These are phyloP conservation scores for Eulemur rubriventer DNA, from an alignment of 2,797 vertebrate species.

Conservation along the genomic window DNA sequence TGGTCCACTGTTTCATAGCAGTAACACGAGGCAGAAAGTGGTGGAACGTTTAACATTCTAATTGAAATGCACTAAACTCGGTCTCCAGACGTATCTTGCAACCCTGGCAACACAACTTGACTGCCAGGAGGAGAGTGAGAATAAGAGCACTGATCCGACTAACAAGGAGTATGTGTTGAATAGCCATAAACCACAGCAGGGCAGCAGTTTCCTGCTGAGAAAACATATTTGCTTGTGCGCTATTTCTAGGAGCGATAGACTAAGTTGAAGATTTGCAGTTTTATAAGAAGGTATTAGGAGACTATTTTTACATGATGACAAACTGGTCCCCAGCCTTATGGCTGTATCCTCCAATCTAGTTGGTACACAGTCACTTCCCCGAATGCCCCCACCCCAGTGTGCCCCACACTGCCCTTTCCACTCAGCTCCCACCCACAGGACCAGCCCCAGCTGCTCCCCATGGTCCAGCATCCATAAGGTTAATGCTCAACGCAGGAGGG, in stretches of 20 bases:
- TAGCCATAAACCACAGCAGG: neutral
- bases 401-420: neutral
- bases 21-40: too few species aligned
- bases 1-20: accelerated
- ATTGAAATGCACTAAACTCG: accelerated
- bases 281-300: neutral
- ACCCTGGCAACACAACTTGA: neutral
- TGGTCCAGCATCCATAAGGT: neutral
- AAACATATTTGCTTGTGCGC: neutral
- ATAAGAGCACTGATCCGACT: neutral
- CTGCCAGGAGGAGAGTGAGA: accelerated
- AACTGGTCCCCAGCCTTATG: accelerated
- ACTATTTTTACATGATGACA: neutral
- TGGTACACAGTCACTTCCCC: neutral
- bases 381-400: neutral
- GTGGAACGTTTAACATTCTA: neutral
- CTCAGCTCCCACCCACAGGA: neutral
- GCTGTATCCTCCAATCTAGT: neutral
- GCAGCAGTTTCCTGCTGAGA: neutral
- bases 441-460: neutral
- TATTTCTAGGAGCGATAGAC: neutral
- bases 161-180: too few species aligned
- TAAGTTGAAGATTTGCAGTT: neutral
- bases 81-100: neutral
- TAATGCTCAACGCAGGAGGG: neutral